Conservation (phyloP, 2,888 invertebrate species). For the Ophion costatus region DNA sequence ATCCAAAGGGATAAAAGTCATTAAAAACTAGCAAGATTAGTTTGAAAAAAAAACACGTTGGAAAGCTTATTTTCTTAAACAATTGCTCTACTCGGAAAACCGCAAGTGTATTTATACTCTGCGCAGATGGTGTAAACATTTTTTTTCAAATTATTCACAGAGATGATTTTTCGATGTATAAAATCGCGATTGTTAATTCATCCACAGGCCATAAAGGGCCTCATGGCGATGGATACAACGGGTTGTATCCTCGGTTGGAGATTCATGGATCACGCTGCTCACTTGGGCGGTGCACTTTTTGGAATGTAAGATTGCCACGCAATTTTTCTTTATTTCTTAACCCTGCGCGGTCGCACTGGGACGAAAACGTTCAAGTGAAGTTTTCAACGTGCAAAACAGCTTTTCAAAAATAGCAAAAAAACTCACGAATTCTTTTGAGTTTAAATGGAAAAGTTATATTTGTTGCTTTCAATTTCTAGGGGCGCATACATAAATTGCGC, state of each 20-base stretch:
- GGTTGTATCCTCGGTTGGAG: conserved; percentile 95
- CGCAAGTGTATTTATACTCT: neutral
- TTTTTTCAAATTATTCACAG: too few relatives aligned
- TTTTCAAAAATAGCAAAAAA: too few relatives aligned
- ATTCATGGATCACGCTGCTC: conserved; percentile 99
- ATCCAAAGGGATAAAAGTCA: neutral
- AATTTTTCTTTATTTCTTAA: conserved; percentile 30
- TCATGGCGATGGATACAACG: conserved; percentile 93
- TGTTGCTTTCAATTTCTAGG: too few relatives aligned
- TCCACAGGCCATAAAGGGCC: conserved; percentile 92
- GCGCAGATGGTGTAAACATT: neutral
- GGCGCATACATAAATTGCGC: too few relatives aligned
- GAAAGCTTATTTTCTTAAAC: neutral
- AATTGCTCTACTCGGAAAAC: neutral
- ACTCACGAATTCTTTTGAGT: too few relatives aligned
- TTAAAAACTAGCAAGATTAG: neutral
- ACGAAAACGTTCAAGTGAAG: too few relatives aligned
- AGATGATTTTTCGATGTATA: too few relatives aligned
- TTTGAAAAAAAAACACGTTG: neutral
- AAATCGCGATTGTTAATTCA: conserved; percentile 51
- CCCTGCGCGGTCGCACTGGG: too few relatives aligned
- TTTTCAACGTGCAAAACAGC: too few relatives aligned
- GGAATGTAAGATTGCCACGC: conserved; percentile 90
- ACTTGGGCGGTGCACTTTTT: conserved; percentile 96
- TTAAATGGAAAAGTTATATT: too few relatives aligned